These are phyloP conservation scores for Synanthedon tipuliformis DNA, from an alignment of 2,888 invertebrate species.

Conservation along the genomic window DNA sequence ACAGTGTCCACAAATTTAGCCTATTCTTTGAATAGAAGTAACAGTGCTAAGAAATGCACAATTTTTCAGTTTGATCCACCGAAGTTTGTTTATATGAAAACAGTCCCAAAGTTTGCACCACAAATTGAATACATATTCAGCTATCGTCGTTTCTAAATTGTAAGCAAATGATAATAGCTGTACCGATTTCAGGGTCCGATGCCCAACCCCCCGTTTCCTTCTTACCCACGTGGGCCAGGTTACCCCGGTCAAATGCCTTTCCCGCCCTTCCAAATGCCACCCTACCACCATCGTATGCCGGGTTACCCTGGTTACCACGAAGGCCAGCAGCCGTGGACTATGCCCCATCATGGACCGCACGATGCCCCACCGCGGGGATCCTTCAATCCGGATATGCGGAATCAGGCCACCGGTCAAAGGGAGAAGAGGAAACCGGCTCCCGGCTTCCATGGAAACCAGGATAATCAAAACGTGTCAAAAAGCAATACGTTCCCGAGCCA, in stretches of 20 bases:
- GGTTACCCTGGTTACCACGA: slow-evolving; percentile 2
- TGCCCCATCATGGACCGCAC: background rate
- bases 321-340: background rate
- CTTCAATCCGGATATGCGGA: slow-evolving; percentile 6
- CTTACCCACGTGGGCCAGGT: slow-evolving; percentile 30
- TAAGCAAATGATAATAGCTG: background rate
- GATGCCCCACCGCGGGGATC: slow-evolving; percentile 7
- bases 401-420: slow-evolving; percentile 3
- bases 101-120: no score
- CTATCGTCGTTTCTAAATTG: background rate
- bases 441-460: slow-evolving; percentile 5
- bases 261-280: slow-evolving; percentile 38
- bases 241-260: slow-evolving; percentile 31
- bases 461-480: background rate
- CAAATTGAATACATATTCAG: no score
- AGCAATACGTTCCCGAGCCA: slow-evolving; percentile 26
- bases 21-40: no score
- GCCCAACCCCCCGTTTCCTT: slow-evolving; percentile 35
- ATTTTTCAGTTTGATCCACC: no score
- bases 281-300: slow-evolving; percentile 18
- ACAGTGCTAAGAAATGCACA: no score
- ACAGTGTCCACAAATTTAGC: no score
- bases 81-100: no score
- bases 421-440: background rate
- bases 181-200: slow-evolving; percentile 24